phyloP scores from a whole-genome alignment of 2,113 vertebrate species.

The Orthochromis indermauri region DNA sequence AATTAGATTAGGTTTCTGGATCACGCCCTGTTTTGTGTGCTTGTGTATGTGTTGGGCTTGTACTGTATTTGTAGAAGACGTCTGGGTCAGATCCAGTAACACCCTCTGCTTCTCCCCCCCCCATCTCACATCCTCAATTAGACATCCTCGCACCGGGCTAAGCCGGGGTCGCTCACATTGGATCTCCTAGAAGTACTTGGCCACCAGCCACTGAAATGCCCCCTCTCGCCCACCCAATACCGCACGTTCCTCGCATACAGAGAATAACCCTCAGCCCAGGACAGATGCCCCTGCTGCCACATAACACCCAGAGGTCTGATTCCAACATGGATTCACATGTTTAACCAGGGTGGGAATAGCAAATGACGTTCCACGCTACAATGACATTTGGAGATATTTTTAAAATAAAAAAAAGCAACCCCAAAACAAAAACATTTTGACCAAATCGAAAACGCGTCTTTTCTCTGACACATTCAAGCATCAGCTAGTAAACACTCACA shows the following conservation, averaged over 20 bases:
- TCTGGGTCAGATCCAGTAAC: constrained; percentile 35
- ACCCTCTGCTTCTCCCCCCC: background rate
- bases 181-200: constrained; percentile 19
- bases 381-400: constrained; percentile 33
- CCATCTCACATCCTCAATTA: constrained; percentile 16
- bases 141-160: background rate
- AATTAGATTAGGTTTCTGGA: constrained; percentile 29
- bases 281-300: constrained; percentile 13
- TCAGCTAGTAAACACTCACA: background rate
- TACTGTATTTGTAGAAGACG: constrained; percentile 14
- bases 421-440: background rate
- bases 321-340: constrained; percentile 23
- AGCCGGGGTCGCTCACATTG: constrained; percentile 28
- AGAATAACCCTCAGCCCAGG: constrained; percentile 15
- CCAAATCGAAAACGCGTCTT: background rate
- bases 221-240: background rate
- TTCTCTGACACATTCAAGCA: background rate
- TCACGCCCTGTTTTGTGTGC: background rate
- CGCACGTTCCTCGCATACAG: constrained; percentile 6
- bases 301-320: background rate
- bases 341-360: background rate
- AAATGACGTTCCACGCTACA: background rate
- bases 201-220: background rate
- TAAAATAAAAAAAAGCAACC: background rate
- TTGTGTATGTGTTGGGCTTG: background rate